phyloP scores from a whole-genome alignment of 1,140 invertebrate genomes.

The Ips typographus region DNA sequence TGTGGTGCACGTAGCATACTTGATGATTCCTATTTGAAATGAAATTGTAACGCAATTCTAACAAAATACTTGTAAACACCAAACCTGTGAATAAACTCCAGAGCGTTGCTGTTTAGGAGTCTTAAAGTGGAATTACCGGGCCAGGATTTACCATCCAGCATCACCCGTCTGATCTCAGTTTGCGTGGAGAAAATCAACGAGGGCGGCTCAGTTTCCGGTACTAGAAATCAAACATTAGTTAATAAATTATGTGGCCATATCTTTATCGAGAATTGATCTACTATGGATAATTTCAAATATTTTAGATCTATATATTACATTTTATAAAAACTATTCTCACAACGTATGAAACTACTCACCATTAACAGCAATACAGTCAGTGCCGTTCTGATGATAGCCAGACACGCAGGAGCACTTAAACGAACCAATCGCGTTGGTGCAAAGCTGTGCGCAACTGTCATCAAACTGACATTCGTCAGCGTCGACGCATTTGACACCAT shows the following conservation, averaged over 20 bases:
- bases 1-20: constrained; percentile 69
- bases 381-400: constrained; percentile 65
- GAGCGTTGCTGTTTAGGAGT: constrained; percentile 53
- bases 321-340: no score
- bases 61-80: neutral
- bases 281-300: no score
- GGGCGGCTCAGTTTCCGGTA: constrained; percentile 55
- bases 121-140: constrained; percentile 52
- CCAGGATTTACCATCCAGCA: constrained; percentile 57
- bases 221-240: constrained; percentile 47
- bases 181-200: constrained; percentile 59
- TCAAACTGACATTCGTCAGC: constrained; percentile 73
- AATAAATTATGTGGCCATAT: no score
- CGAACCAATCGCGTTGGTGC: constrained; percentile 70
- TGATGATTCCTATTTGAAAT: constrained; percentile 55
- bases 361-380: constrained; percentile 66
- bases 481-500: constrained; percentile 67
- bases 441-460: constrained; percentile 77
- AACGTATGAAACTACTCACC: constrained; percentile 54
- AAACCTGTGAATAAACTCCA: constrained; percentile 57
- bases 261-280: no score
- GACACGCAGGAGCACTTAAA: constrained; percentile 74
- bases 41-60: neutral
- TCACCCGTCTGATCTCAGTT: constrained; percentile 56
- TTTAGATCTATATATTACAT: no score